Conservation (phyloP, 1,140 invertebrate species). For the Cotesia vestalis region DNA sequence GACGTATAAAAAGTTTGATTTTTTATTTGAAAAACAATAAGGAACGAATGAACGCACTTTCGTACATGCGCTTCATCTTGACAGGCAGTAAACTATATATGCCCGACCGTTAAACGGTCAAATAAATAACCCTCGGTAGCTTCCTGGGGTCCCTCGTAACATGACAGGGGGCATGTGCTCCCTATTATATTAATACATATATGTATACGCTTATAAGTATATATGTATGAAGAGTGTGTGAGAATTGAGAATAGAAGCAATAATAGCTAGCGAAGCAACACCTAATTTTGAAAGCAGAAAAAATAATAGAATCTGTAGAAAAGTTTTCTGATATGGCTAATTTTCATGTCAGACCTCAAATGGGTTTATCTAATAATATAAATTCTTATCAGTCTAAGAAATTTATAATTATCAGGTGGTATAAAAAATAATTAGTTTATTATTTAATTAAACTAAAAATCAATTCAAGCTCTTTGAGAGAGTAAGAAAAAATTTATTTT, state of each 20-base stretch:
- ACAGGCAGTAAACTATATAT: constrained; percentile 37
- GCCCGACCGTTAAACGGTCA: constrained; percentile 44
- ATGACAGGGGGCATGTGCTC: constrained; percentile 41
- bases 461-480: too few species aligned
- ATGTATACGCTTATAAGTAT: constrained; percentile 19
- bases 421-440: too few species aligned
- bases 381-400: too few species aligned
- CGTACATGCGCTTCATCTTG: constrained; percentile 12
- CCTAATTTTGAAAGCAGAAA: background rate
- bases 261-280: background rate
- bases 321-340: too few species aligned
- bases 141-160: constrained; percentile 38
- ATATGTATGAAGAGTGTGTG: constrained; percentile 37
- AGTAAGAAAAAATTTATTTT: too few species aligned
- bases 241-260: constrained; percentile 10
- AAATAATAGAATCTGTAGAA: background rate
- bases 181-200: constrained; percentile 25
- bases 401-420: too few species aligned
- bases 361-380: too few species aligned
- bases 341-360: too few species aligned
- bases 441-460: too few species aligned
- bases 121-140: constrained; percentile 47
- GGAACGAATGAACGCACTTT: too few species aligned
- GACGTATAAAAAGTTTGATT: background rate
- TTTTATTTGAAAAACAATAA: background rate